Conservation (phyloP, 2,797 vertebrate species). For the Lacerta agilis region DNA sequence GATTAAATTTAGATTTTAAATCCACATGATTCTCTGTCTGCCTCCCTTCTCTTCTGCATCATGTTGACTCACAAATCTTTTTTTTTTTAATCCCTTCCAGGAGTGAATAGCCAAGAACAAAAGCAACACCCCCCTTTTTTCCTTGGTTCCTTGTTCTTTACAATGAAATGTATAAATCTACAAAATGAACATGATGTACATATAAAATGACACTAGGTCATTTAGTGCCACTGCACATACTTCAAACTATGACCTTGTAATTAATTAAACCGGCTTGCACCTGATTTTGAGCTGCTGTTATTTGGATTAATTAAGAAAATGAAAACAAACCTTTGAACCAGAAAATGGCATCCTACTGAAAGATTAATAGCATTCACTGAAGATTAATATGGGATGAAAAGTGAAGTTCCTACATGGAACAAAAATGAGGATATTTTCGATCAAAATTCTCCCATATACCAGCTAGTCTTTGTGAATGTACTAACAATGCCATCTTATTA, state of each 20-base stretch:
- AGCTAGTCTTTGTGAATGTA: slow-evolving; percentile 21
- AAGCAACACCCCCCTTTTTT: background rate
- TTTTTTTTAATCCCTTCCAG: slow-evolving; percentile 31
- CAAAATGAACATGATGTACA: background rate
- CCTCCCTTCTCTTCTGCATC: slow-evolving; percentile 47
- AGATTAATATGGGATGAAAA: slow-evolving; percentile 22
- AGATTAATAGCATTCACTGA: slow-evolving; percentile 35
- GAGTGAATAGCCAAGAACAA: slow-evolving; percentile 47
- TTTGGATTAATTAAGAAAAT: slow-evolving; percentile 56
- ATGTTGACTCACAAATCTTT: slow-evolving; percentile 49
- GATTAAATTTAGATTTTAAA: slow-evolving; percentile 69
- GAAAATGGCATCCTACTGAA: slow-evolving; percentile 31
- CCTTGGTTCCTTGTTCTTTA: slow-evolving; percentile 43
- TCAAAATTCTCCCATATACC: slow-evolving; percentile 3
- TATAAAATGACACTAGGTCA: background rate
- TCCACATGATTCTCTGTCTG: slow-evolving; percentile 48
- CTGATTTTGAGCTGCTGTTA: slow-evolving; percentile 33
- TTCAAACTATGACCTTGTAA: slow-evolving; percentile 41
- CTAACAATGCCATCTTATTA: background rate
- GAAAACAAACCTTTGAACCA: slow-evolving; percentile 39
- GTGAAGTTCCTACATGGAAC: slow-evolving; percentile 18
- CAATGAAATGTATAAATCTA: slow-evolving; percentile 23
- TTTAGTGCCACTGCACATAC: background rate
- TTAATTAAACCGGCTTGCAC: slow-evolving; percentile 42
- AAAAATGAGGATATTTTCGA: slow-evolving; percentile 31